phyloP scores from a whole-genome alignment of 2,797 vertebrate genomes.

The Pseudomugil tenellus region DNA sequence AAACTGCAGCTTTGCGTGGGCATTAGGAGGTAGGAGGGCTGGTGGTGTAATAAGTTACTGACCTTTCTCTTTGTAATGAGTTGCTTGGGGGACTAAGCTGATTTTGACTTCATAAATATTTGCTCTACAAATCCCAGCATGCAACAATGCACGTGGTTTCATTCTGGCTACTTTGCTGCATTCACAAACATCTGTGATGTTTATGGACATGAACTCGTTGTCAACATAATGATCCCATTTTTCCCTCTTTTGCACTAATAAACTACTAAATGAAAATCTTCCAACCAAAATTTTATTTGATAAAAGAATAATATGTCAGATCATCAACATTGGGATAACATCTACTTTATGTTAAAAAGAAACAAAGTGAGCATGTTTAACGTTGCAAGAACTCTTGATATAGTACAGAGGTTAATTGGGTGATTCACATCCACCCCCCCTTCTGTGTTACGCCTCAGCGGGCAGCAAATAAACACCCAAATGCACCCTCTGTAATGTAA shows the following conservation, averaged over 20 bases:
- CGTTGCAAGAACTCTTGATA: constrained; percentile 31
- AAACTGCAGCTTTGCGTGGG: not conserved
- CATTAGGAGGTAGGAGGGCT: too few relatives aligned
- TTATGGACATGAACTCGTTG: not conserved
- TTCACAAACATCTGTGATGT: not conserved
- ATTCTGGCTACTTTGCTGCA: not conserved
- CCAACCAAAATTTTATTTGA: not conserved
- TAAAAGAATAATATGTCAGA: not conserved
- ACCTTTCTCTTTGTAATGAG: not conserved
- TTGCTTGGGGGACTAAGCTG: not conserved
- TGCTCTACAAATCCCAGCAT: not conserved
- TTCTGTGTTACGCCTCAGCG: constrained; percentile 62
- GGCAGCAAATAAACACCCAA: constrained; percentile 67
- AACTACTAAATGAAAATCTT: not conserved
- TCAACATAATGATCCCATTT: not conserved
- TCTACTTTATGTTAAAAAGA: too few relatives aligned
- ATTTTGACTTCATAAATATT: not conserved
- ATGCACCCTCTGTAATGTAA: constrained; percentile 62
- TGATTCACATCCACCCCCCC: constrained; percentile 52
- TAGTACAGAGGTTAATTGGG: constrained; percentile 63
- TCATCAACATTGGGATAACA: constrained; percentile 3
- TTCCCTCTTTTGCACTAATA: not conserved
- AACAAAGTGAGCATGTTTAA: constrained; percentile 16
- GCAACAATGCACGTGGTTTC: not conserved
- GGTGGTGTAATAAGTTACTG: too few relatives aligned